These are phyloP conservation scores for Trichonephila clavata DNA, from an alignment of 1,140 invertebrate genomes.

Conservation along the genomic window DNA sequence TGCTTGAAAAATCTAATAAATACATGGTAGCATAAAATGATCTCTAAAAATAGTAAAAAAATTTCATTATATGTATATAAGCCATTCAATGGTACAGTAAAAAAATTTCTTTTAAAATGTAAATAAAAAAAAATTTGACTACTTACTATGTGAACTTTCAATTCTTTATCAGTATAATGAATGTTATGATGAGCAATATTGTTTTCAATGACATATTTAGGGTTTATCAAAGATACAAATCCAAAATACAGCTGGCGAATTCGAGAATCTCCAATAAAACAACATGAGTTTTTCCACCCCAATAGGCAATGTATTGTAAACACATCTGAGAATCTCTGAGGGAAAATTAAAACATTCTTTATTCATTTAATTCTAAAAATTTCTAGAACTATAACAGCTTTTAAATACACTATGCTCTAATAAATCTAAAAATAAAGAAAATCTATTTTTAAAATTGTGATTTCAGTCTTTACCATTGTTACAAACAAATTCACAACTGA, in stretches of 20 bases:
- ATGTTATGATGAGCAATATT: conserved; percentile 83
- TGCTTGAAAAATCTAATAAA: conserved; percentile 65
- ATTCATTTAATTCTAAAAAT: neutral
- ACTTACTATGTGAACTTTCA: conserved; percentile 81
- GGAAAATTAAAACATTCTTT: conserved; percentile 77
- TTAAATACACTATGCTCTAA: no score
- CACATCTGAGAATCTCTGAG: conserved; percentile 93
- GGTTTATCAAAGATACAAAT: conserved; percentile 86
- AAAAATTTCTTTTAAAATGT: no score
- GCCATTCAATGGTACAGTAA: no score
- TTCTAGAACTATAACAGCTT: no score
- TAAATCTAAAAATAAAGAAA: no score
- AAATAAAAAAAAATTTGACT: neutral
- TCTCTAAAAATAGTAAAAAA: no score
- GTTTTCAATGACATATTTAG: conserved; percentile 77
- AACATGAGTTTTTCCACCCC: conserved; percentile 93
- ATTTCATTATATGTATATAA: no score
- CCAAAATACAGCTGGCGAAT: conserved; percentile 91
- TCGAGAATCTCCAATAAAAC: conserved; percentile 95
- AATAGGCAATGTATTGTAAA: conserved; percentile 94
- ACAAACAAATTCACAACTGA: no score
- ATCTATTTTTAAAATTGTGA: no score
- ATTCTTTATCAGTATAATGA: conserved; percentile 85
- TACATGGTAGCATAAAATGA: no score
- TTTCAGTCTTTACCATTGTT: no score